These are phyloP conservation scores for Catamblyrhynchus diadema DNA, from an alignment of 2,797 vertebrate genomes.

Conservation along the genomic window DNA sequence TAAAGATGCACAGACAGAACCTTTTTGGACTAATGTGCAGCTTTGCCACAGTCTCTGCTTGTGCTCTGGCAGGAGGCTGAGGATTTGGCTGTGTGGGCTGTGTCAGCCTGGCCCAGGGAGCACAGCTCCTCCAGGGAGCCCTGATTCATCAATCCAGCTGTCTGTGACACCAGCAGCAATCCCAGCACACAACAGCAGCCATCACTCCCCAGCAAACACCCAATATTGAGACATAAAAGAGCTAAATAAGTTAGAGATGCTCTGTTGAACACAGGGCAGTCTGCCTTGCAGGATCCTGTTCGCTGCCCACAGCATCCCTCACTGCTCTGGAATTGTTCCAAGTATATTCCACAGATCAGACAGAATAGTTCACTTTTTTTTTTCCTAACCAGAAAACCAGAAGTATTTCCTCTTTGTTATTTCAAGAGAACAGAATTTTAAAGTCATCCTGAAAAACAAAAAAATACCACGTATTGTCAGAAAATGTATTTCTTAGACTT, in stretches of 20 bases:
- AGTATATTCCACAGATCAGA: not conserved
- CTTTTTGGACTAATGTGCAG: not conserved
- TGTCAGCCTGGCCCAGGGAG: not conserved
- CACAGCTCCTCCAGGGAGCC: not conserved
- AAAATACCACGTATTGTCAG: not conserved
- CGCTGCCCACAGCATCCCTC: not conserved
- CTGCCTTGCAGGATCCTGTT: not conserved
- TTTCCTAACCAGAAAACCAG: not conserved
- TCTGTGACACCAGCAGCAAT: not conserved
- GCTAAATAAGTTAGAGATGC: not conserved
- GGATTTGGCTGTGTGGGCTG: not conserved
- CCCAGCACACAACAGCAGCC: not conserved
- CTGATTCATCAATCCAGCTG: not conserved
- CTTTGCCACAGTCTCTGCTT: not conserved
- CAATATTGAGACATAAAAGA: not conserved
- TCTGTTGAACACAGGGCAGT: not conserved
- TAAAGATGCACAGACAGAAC: not conserved
- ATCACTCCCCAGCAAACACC: not conserved
- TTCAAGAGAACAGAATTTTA: conserved; percentile 9
- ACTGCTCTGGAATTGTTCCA: not conserved
- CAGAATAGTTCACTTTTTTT: not conserved
- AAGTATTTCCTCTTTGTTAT: not conserved
- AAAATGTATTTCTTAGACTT: not conserved
- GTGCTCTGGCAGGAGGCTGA: accelerated
- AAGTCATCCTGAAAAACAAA: not conserved